Evolutionary conservation across 1,140 invertebrate genomes (phyloP).

Genomic region (Caenorhabditis remanei): DNA sequence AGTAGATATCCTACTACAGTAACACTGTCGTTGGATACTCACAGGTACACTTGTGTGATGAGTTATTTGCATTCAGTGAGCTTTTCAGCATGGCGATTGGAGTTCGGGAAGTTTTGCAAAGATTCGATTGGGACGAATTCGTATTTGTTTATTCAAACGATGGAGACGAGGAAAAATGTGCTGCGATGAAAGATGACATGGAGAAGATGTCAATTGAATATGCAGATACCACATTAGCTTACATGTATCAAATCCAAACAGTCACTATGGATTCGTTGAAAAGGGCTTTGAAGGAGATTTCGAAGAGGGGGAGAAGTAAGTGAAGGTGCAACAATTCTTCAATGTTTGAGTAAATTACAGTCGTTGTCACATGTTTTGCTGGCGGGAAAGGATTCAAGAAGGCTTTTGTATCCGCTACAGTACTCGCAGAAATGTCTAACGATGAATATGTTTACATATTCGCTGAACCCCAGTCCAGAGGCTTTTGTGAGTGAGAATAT

Average conservation of each 20-base stretch:
- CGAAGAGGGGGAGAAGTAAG: slow-evolving; percentile 31
- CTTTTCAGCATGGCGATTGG: background rate
- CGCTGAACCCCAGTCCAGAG: slow-evolving; percentile 32
- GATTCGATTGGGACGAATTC: slow-evolving; percentile 42
- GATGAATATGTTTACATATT: slow-evolving; percentile 59
- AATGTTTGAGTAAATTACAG: background rate
- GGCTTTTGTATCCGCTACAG: background rate
- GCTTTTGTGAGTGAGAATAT: slow-evolving; percentile 9
- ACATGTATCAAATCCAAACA: slow-evolving; percentile 15
- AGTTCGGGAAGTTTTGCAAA: background rate
- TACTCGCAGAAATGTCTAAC: background rate
- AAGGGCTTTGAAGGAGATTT: background rate
- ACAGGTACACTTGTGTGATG: background rate
- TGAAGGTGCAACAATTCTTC: background rate
- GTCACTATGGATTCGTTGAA: slow-evolving; percentile 17
- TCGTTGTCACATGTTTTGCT: slow-evolving; percentile 10
- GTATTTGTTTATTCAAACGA: slow-evolving; percentile 25
- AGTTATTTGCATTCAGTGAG: background rate
- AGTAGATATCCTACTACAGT: slow-evolving; percentile 17
- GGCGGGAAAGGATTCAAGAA: background rate
- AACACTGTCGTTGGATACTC: slow-evolving; percentile 2
- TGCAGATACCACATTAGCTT: background rate
- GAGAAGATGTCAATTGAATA: slow-evolving; percentile 10
- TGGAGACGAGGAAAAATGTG: slow-evolving; percentile 39
- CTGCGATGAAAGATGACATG: slow-evolving; percentile 28